Evolutionary conservation across 2,797 vertebrate species (phyloP).

Genomic region (Mycteria americana): DNA sequence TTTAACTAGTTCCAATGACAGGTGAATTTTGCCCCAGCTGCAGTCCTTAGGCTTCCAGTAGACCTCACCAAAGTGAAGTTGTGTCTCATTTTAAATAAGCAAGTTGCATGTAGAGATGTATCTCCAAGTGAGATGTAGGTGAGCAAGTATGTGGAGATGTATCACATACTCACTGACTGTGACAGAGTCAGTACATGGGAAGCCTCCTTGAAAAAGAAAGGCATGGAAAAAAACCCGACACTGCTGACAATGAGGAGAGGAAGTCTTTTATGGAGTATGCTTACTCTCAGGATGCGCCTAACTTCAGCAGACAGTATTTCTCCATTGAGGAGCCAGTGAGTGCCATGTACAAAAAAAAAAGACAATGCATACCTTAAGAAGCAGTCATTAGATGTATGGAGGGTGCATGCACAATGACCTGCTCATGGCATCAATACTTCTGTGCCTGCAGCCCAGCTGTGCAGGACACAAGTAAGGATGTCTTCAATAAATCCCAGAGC

Average conservation of each 20-base stretch:
- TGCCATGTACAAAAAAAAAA: background rate
- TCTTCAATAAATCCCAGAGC: background rate
- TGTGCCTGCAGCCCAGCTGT: background rate
- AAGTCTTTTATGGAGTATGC: background rate
- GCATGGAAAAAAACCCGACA: fast-evolving
- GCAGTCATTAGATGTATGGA: background rate
- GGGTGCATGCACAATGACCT: background rate
- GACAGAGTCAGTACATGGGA: background rate
- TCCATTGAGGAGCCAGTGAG: background rate
- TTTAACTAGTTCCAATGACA: background rate
- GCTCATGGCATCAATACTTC: background rate
- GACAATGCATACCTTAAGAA: background rate
- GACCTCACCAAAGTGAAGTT: background rate
- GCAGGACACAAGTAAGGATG: background rate
- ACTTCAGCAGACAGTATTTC: background rate
- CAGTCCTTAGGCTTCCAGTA: background rate
- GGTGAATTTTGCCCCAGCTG: background rate
- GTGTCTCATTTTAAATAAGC: background rate
- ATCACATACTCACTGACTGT: background rate
- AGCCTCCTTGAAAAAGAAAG: background rate
- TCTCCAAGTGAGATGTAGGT: background rate
- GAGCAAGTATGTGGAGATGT: background rate
- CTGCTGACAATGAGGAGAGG: background rate
- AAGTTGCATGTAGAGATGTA: background rate
- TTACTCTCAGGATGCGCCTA: background rate